A percentile compares a stretch with the other conserved stretches of the same genome.
Conservation (phyloP, 2,888 invertebrate species). For the Atherix ibis region DNA sequence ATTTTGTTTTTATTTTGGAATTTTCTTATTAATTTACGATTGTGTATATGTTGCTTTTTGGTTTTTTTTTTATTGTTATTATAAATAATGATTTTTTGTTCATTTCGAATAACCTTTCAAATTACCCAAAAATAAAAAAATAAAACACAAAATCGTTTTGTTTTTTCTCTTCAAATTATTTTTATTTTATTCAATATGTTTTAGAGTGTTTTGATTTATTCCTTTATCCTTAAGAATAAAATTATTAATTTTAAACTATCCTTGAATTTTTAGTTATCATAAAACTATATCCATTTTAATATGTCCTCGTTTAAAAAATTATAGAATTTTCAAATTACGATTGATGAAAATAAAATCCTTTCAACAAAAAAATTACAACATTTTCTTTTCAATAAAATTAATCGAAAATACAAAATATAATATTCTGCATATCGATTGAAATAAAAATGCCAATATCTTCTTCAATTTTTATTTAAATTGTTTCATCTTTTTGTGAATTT, state of each 20-base stretch:
- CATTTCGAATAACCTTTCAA: neutral
- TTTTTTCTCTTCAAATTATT: neutral
- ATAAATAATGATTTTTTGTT: slow-evolving; percentile 1
- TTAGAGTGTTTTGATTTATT: neutral
- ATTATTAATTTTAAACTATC: neutral
- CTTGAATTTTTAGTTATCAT: too few relatives aligned
- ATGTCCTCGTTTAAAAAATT: too few relatives aligned
- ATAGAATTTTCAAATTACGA: too few relatives aligned
- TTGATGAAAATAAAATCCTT: too few relatives aligned
- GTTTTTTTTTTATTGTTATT: neutral
- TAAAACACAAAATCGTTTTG: neutral
- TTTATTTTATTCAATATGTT: neutral
- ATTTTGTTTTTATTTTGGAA: slow-evolving; percentile 7
- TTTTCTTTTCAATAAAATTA: too few relatives aligned
- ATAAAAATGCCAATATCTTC: too few relatives aligned
- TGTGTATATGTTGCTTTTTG: neutral
- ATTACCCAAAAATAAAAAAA: neutral
- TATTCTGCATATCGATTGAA: too few relatives aligned
- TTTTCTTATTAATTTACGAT: neutral
- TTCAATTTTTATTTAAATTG: too few relatives aligned
- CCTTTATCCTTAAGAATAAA: slow-evolving; percentile 1
- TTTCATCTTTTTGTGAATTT: too few relatives aligned
- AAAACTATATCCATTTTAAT: too few relatives aligned
- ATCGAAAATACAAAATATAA: too few relatives aligned
- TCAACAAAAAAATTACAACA: too few relatives aligned